Percentiles rank a stretch among this genome's conserved stretches.
Evolutionary conservation across 2,888 invertebrate genomes (phyloP).

Genomic region (Pinctada fucata): DNA sequence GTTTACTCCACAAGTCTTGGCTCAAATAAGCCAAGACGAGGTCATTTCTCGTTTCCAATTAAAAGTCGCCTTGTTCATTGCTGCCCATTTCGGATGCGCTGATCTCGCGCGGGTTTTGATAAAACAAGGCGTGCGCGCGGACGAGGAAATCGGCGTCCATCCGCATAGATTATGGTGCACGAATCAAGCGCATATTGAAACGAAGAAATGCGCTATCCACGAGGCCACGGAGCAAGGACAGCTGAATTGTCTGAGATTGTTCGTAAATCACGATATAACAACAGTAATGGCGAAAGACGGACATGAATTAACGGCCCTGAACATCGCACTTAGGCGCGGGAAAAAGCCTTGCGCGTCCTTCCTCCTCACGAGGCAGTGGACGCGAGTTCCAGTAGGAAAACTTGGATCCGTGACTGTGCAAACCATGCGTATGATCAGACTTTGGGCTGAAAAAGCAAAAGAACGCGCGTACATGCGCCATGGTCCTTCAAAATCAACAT

Average conservation of each 20-base stretch:
- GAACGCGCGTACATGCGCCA: conserved; percentile 67
- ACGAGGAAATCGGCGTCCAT: conserved; percentile 74
- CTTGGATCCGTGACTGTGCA: conserved; percentile 66
- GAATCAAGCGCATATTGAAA: conserved; percentile 68
- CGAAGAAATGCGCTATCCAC: conserved; percentile 70
- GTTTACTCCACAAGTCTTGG: conserved; percentile 69
- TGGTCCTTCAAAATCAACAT: conserved; percentile 69
- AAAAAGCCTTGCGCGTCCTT: conserved; percentile 74
- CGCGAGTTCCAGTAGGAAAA: conserved; percentile 68
- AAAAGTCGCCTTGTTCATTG: conserved; percentile 74
- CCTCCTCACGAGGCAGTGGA: conserved; percentile 76
- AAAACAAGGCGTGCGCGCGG: conserved; percentile 67
- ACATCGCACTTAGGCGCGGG: conserved; percentile 71
- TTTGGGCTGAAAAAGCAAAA: conserved; percentile 73
- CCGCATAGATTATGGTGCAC: conserved; percentile 73
- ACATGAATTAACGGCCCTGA: conserved; percentile 70
- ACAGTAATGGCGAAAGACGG: conserved; percentile 73
- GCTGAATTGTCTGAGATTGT: conserved; percentile 70
- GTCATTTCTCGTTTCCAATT: conserved; percentile 71
- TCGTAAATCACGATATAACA: conserved; percentile 72
- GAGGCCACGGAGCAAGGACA: conserved; percentile 73
- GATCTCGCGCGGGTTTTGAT: conserved; percentile 71
- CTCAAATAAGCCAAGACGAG: conserved; percentile 67
- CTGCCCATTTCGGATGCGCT: conserved; percentile 74
- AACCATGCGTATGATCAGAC: conserved; percentile 68